Conservation (phyloP, 2,797 vertebrate genomes). For the Epinephelus awoara region DNA sequence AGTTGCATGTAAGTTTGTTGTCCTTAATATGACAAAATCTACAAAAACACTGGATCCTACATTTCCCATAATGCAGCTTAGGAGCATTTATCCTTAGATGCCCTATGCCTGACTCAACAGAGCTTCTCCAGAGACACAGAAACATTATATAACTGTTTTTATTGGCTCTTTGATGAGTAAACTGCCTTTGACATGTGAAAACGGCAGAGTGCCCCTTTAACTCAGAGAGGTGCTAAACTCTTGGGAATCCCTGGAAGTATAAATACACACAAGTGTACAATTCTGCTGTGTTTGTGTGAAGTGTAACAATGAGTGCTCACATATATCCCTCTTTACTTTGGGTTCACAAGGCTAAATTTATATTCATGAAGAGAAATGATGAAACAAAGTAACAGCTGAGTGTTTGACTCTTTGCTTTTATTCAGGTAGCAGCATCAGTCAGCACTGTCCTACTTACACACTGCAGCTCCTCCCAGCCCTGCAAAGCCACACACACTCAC, state of each 20-base stretch:
- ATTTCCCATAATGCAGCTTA: neutral
- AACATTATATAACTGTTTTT: neutral
- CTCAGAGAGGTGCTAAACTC: neutral
- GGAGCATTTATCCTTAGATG: neutral
- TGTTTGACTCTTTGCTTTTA: slow-evolving; percentile 77
- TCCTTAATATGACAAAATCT: neutral
- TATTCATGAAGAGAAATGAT: slow-evolving; percentile 30
- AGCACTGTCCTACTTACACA: slow-evolving; percentile 68
- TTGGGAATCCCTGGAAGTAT: neutral
- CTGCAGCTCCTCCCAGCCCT: slow-evolving; percentile 41
- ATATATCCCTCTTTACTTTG: slow-evolving; percentile 4
- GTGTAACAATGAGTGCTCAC: neutral
- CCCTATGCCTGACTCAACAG: neutral
- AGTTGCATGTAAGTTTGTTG: neutral
- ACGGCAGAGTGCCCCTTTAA: no score
- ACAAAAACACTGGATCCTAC: neutral
- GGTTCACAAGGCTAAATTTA: slow-evolving; percentile 14
- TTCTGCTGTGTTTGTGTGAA: neutral
- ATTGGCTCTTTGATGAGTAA: neutral
- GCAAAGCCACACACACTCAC: slow-evolving; percentile 20
- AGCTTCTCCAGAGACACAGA: neutral
- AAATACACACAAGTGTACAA: neutral
- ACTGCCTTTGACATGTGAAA: neutral
- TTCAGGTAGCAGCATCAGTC: slow-evolving; percentile 81
- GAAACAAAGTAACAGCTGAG: slow-evolving; percentile 24